Evolutionary conservation across 2,888 invertebrate species (phyloP).

Genomic region (Labia minor): DNA sequence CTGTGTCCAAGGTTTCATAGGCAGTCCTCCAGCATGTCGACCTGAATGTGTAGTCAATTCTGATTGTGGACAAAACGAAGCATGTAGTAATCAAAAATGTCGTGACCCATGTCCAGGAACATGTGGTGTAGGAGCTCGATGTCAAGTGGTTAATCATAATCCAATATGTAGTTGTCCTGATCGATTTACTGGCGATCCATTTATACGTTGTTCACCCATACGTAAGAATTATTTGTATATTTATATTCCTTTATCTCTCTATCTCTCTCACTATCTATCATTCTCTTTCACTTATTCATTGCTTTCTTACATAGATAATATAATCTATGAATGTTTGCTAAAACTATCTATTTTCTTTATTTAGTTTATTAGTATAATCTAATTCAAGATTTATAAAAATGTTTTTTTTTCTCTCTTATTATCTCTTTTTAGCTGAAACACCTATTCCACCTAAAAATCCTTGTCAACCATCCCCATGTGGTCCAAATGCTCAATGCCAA

Average conservation of each 20-base stretch:
- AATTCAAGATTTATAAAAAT: no score
- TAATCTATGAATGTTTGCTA: no score
- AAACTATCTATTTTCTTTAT: no score
- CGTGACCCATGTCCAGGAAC: conserved; percentile 48
- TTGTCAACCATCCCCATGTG: conserved; percentile 31
- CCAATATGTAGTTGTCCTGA: conserved; percentile 52
- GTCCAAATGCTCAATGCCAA: conserved; percentile 48
- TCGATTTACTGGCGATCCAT: conserved; percentile 51
- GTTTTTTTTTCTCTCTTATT: no score
- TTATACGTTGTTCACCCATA: conserved; percentile 33
- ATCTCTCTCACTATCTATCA: no score
- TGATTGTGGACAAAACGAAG: conserved; percentile 41
- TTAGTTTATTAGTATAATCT: no score
- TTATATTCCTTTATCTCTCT: no score
- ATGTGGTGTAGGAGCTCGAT: conserved; percentile 48
- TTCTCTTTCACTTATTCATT: no score
- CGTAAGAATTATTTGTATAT: no score
- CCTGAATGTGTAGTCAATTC: conserved; percentile 40
- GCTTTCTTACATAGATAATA: no score
- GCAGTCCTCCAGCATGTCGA: conserved; percentile 38
- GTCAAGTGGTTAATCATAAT: conserved; percentile 52
- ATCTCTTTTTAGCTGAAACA: neutral
- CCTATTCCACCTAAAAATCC: conserved; percentile 24
- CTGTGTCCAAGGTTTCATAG: conserved; percentile 37
- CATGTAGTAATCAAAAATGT: conserved; percentile 57